Percentiles rank a stretch among this genome's conserved stretches.
Conservation (phyloP, 1,140 invertebrate species). For the Catajapyx aquilonaris region DNA sequence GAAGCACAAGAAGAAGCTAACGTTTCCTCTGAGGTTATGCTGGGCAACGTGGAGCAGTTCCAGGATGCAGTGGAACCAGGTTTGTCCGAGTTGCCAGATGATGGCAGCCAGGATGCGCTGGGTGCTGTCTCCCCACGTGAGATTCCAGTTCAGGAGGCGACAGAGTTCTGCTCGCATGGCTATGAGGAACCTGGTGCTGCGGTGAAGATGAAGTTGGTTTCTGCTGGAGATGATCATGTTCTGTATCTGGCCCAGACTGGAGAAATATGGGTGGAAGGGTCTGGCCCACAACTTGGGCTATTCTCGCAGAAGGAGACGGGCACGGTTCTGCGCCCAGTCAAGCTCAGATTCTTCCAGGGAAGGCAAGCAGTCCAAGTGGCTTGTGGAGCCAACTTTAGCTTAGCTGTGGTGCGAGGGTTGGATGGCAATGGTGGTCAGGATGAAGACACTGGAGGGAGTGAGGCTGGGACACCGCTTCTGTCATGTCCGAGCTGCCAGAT, state of each 20-base stretch:
- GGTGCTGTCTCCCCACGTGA: neutral
- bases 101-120: neutral
- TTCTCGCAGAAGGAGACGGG: conserved; percentile 16
- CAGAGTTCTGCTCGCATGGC: neutral
- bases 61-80: neutral
- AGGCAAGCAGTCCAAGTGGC: conserved; percentile 35
- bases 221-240: conserved; percentile 32
- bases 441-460: conserved; percentile 31
- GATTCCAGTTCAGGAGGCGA: neutral
- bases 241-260: conserved; percentile 42
- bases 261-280: conserved; percentile 49
- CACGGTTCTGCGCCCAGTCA: conserved; percentile 26
- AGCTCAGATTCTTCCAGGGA: conserved; percentile 42
- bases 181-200: neutral
- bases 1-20: neutral
- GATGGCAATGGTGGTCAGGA: conserved; percentile 31
- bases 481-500: conserved; percentile 30
- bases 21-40: neutral
- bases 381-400: conserved; percentile 40
- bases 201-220: conserved; percentile 35
- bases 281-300: conserved; percentile 43
- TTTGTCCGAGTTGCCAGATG: neutral
- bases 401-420: conserved; percentile 37
- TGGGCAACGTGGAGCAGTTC: neutral
- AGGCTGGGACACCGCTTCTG: conserved; percentile 34